These are phyloP conservation scores for Leucozona laternaria DNA, from an alignment of 2,888 invertebrate species.

Conservation along the genomic window DNA sequence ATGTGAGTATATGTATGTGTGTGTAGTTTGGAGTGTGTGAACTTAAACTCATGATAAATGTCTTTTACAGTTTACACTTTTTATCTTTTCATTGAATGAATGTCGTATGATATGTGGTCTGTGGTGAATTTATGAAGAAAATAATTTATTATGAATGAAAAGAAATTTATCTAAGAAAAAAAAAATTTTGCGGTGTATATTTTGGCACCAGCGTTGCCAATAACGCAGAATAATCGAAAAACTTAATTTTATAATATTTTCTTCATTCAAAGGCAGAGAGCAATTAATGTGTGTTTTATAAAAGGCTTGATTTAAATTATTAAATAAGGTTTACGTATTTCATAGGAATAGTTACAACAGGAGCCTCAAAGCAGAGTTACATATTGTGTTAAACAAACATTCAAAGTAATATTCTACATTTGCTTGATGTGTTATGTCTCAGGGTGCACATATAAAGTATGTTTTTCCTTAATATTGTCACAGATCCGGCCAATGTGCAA, in stretches of 20 bases:
- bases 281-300: neutral
- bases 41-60: constrained; percentile 15
- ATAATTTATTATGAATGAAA: constrained; percentile 68
- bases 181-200: neutral
- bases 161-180: constrained; percentile 29
- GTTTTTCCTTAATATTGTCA: constrained; percentile 56
- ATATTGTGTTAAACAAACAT: constrained; percentile 4
- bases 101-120: constrained; percentile 31
- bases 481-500: constrained; percentile 68
- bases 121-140: constrained; percentile 58
- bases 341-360: constrained; percentile 67
- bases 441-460: constrained; percentile 42
- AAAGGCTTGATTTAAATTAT: constrained; percentile 35
- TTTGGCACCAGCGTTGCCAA: neutral
- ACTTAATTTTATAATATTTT: neutral
- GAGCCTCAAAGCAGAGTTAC: constrained; percentile 61
- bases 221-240: neutral
- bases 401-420: constrained; percentile 9
- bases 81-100: constrained; percentile 24
- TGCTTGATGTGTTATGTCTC: constrained; percentile 14
- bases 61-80: neutral
- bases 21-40: neutral
- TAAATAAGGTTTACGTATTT: constrained; percentile 57
- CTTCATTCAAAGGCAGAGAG: constrained; percentile 9
- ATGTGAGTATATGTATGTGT: neutral